Conservation (phyloP, 2,113 vertebrate species). For the Panthera leo region DNA sequence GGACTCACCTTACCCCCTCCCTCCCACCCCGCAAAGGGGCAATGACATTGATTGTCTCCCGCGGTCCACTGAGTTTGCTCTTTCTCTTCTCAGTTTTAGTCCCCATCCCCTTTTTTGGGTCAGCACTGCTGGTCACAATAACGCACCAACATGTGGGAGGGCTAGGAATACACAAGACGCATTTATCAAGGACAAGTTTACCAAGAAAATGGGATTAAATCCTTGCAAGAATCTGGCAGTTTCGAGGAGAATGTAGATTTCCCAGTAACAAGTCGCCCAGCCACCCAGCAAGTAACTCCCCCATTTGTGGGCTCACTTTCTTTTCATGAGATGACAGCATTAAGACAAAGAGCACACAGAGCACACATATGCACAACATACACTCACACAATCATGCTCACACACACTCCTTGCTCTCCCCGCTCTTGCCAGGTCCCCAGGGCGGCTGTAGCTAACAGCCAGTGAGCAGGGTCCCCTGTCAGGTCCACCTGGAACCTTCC, state of each 20-base stretch:
- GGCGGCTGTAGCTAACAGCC: neutral
- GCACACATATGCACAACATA: neutral
- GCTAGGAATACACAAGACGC: slow-evolving; percentile 52
- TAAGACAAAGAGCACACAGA: neutral
- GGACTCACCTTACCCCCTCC: neutral
- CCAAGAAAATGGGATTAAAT: slow-evolving; percentile 36
- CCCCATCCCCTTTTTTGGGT: accelerated
- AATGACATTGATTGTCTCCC: neutral
- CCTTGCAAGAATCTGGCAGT: neutral
- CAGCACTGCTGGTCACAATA: slow-evolving; percentile 35
- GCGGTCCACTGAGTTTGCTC: neutral
- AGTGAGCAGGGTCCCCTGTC: neutral
- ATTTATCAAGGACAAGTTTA: slow-evolving; percentile 35
- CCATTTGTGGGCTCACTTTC: neutral
- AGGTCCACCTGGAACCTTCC: neutral
- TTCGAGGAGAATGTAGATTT: slow-evolving; percentile 51
- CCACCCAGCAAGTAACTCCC: neutral
- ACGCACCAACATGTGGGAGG: slow-evolving; percentile 54
- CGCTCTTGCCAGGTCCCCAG: neutral
- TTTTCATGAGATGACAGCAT: neutral
- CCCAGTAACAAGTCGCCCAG: slow-evolving; percentile 31
- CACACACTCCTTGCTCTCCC: neutral
- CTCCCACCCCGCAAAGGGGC: neutral
- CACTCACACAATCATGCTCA: no score
- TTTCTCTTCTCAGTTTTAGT: neutral